These are phyloP conservation scores for Arrhamphus sclerolepis DNA, from an alignment of 2,797 vertebrate genomes.

Conservation along the genomic window DNA sequence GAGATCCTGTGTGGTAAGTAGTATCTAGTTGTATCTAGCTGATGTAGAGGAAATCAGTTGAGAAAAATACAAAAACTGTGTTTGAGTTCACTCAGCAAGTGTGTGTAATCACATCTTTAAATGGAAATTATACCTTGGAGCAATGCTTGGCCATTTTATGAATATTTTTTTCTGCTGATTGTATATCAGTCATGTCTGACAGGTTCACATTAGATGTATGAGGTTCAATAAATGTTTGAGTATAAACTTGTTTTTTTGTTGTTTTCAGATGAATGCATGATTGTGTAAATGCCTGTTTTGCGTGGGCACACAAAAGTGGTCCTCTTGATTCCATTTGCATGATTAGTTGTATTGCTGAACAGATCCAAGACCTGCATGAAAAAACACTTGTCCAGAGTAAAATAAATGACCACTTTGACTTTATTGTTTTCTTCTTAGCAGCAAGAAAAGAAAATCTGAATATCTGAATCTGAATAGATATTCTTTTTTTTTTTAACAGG, in stretches of 20 bases:
- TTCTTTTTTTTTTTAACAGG: no score
- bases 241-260: slow-evolving; percentile 9
- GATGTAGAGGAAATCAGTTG: slow-evolving; percentile 51
- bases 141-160: slow-evolving; percentile 68
- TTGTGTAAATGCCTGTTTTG: slow-evolving; percentile 17
- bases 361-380: slow-evolving; percentile 31
- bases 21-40: no score
- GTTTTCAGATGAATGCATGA: not conserved
- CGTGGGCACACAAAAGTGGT: slow-evolving; percentile 47
- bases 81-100: slow-evolving; percentile 66
- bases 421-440: slow-evolving; percentile 15
- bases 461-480: slow-evolving; percentile 25
- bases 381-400: slow-evolving; percentile 46
- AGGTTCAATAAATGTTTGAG: slow-evolving; percentile 36
- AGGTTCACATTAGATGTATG: slow-evolving; percentile 59
- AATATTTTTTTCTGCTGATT: slow-evolving; percentile 75
- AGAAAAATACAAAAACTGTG: slow-evolving; percentile 62
- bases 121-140: slow-evolving; percentile 76
- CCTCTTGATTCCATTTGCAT: slow-evolving; percentile 68
- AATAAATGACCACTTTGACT: slow-evolving; percentile 34
- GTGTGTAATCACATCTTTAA: slow-evolving; percentile 75
- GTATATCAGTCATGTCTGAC: slow-evolving; percentile 66
- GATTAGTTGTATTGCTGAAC: slow-evolving; percentile 67
- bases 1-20: slow-evolving; percentile 12
- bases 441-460: slow-evolving; percentile 9